Base-by-base conservation (phyloP, 2,888 invertebrate genomes). In the Eilema griseolum region DNA sequence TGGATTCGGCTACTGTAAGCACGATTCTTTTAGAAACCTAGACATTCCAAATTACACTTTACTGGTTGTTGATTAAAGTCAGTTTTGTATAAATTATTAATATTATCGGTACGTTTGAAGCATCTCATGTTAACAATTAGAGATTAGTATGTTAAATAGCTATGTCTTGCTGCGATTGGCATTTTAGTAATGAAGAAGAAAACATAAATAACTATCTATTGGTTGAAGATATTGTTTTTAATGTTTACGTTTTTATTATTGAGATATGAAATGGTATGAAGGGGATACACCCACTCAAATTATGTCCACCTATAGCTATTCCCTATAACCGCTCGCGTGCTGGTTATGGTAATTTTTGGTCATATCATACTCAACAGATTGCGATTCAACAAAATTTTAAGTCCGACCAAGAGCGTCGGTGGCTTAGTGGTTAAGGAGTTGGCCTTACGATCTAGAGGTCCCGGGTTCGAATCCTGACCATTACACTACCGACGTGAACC, bases 1-100 rank as follows among this genome's bases (percentile, higher is more conserved):
- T 89, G 90, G 91, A 91, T 93, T 94, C 88, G 91, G 95, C 95
- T 95, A 94, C 95, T 87, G 95, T 94, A 89, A 88, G 87, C 94
- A 94, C 93, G 93, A 93, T 88, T 90, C 69, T 90, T 87, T 87
- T 79, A 75, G 72, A 79, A 61, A 73, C 71, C 62, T 70, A 66
- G 70, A 62, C 81, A 84, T 75, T 70, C 74, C 23, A 89, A 86
- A 87, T 70, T 83, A 74, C 52, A 75, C 84, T 80, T 76, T 88
- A 81, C 67, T n/a, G 20, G 10, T 16, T 67, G 77, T 67, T 31
- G 52, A 23, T 73, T 86, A 85, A 79, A 83, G 83, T 77, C 80
- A 71, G 73, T 78, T 79, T 81, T 83, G 3, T 72, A 64, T 46
- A 26, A 24, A 8, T 1, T 16, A 3, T 37, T 52, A 62, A 37